phyloP scores from a whole-genome alignment of 1,140 invertebrate species.

The Ostrea denselamellosa region DNA sequence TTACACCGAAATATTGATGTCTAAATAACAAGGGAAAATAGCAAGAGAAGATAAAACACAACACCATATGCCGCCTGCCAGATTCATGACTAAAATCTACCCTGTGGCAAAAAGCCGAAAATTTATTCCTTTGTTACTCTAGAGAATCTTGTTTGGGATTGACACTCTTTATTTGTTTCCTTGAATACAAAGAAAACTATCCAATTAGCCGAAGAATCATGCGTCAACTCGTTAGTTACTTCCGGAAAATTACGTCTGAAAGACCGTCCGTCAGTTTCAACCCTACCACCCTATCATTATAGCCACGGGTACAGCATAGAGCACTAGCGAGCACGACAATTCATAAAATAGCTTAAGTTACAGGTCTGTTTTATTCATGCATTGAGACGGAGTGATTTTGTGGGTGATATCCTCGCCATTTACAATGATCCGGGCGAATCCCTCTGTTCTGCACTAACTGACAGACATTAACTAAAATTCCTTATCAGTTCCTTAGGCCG shows the following conservation, averaged over 20 bases:
- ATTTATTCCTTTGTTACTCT: neutral
- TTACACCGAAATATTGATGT: neutral
- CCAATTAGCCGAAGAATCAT: conserved; percentile 18
- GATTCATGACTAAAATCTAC: neutral
- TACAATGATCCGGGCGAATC: conserved; percentile 32
- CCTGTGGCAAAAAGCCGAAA: neutral
- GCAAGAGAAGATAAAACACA: neutral
- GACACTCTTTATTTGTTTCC: conserved; percentile 32
- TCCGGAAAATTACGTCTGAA: conserved; percentile 35
- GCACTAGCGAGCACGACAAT: conserved; percentile 12
- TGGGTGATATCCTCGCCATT: conserved; percentile 8
- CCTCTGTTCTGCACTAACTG: conserved; percentile 16
- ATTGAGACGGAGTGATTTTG: conserved; percentile 26
- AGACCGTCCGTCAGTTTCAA: conserved; percentile 5
- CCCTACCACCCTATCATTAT: conserved; percentile 28
- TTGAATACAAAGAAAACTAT: conserved; percentile 17
- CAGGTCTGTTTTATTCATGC: conserved; percentile 8
- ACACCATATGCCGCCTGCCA: neutral
- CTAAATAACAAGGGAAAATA: neutral
- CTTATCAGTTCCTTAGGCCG: conserved; percentile 22
- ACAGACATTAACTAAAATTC: conserved; percentile 30
- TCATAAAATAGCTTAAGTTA: conserved; percentile 34
- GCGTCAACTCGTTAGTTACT: conserved; percentile 37
- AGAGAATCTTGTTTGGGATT: conserved; percentile 17
- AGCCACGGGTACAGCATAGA: conserved; percentile 21